Percentiles rank a stretch among this genome's conserved stretches.
These are phyloP conservation scores for Plusia festucae DNA, from an alignment of 2,888 invertebrate species.

Conservation along the genomic window DNA sequence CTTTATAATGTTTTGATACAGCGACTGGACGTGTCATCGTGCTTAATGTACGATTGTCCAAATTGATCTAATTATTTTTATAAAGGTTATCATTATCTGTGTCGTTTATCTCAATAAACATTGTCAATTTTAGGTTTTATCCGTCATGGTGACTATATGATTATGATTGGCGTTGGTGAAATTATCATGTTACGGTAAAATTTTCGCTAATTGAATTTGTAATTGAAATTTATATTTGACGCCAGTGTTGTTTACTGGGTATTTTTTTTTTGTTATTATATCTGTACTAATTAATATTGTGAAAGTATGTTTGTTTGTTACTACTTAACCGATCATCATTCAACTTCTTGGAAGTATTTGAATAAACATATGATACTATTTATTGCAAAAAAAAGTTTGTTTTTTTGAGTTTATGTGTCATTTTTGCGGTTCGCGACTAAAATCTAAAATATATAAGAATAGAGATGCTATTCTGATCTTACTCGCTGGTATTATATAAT, in stretches of 20 bases:
- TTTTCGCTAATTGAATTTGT: neutral
- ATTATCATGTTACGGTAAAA: neutral
- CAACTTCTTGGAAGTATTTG: too few species aligned
- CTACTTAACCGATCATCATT: too few species aligned
- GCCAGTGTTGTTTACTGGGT: neutral
- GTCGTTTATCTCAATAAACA: neutral
- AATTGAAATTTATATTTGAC: neutral
- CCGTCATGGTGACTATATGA: neutral
- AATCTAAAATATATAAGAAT: too few species aligned
- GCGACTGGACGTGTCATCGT: neutral
- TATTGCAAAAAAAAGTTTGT: too few species aligned
- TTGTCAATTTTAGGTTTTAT: neutral
- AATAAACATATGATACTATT: too few species aligned
- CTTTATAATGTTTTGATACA: conserved; percentile 17
- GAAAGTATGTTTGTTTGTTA: too few species aligned
- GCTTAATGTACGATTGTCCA: conserved; percentile 11
- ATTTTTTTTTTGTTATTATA: neutral
- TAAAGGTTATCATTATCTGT: neutral
- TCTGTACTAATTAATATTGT: too few species aligned
- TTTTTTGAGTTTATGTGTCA: too few species aligned
- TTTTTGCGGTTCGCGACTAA: too few species aligned
- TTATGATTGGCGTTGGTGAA: neutral
- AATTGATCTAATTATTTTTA: conserved; percentile 24
- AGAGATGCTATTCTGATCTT: too few species aligned
- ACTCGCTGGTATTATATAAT: too few species aligned